phyloP scores from a whole-genome alignment of 2,113 vertebrate species.

The Osmerus mordax region DNA sequence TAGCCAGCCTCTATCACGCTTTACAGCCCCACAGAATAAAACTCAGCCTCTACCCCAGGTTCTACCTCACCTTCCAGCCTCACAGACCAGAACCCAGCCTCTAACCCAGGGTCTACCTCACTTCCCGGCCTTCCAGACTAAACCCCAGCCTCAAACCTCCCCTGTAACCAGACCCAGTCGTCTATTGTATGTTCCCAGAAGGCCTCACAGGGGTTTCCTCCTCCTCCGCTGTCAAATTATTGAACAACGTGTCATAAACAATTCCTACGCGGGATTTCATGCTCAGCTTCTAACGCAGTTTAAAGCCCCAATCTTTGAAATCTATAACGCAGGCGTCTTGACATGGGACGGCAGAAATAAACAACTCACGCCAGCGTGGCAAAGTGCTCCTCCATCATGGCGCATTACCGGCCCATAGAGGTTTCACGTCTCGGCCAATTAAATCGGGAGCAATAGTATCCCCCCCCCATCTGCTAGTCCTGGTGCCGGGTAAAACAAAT shows the following conservation, averaged over 20 bases:
- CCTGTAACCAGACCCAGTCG: not conserved
- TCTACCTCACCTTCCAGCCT: no score
- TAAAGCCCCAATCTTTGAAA: slow-evolving; percentile 32
- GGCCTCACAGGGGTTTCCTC: slow-evolving; percentile 11
- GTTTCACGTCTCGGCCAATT: slow-evolving; percentile 45
- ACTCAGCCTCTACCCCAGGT: not conserved
- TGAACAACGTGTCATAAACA: slow-evolving; percentile 24
- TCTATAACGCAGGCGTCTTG: slow-evolving; percentile 30
- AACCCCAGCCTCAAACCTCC: not conserved
- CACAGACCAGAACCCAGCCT: not conserved
- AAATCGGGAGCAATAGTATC: slow-evolving; percentile 40
- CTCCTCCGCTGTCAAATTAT: slow-evolving; percentile 4
- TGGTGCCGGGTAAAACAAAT: slow-evolving; percentile 37
- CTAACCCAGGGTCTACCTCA: not conserved
- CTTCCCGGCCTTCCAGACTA: not conserved
- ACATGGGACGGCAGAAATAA: slow-evolving; percentile 28
- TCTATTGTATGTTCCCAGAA: slow-evolving; percentile 4
- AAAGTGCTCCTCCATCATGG: slow-evolving; percentile 50
- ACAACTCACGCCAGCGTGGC: slow-evolving; percentile 31
- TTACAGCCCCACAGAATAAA: not conserved
- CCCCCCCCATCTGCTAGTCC: slow-evolving; percentile 17
- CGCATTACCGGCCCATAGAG: slow-evolving; percentile 42
- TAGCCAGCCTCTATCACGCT: no score
- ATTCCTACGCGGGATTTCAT: slow-evolving; percentile 42
- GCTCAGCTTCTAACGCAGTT: slow-evolving; percentile 34